Base-by-base conservation (phyloP, 2,113 vertebrate genomes). In the Albula glossodonta region DNA sequence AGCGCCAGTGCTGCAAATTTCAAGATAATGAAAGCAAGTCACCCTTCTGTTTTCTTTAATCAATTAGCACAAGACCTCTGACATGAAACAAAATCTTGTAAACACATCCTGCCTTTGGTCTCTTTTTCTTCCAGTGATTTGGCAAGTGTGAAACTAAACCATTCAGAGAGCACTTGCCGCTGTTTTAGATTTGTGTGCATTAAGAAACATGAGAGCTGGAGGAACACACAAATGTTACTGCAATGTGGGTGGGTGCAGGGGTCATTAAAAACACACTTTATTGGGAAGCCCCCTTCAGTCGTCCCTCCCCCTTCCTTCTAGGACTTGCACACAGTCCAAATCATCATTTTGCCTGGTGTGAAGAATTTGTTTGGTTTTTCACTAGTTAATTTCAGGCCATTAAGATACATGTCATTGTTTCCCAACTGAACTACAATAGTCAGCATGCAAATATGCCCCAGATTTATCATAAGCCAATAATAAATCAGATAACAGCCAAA, bases 21-120 rank as follows among this genome's bases (percentile, higher is more conserved):
- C 4, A n/a, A 74, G 70, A 74, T 74, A 74, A 74, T 74, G 70
- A 74, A 74, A 74, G 22, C 70, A 74, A 74, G 22, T 74, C 70
- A 10, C 70, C 22, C 4, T 10, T 22, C 70, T 74, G 70, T 74
- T 74, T 74, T 74, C 60, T 66, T 66, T 74, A 25, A 74, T 74
- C 70, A 74, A 74, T 74, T 74, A 74, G 22, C 70, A 74, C 70
- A 74, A 74, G 70, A 74, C 70, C 70, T 74, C 70, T n/a, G 70
- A 74, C 70, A 25, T 74, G 70, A 2, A 74, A 74, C 70, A 74
- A 25, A 31, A 31, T 74, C 70, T 17, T 70, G n/a, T 70, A n/a
- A 70, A 70, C 19, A 70, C 57, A 60, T 60, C 57, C 60, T 74
- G 22, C 70, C 70, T 66, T 66, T 74, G 70, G 5, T 66, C 60